Conservation (phyloP, 2,113 vertebrate genomes). For the Heterocephalus glaber region DNA sequence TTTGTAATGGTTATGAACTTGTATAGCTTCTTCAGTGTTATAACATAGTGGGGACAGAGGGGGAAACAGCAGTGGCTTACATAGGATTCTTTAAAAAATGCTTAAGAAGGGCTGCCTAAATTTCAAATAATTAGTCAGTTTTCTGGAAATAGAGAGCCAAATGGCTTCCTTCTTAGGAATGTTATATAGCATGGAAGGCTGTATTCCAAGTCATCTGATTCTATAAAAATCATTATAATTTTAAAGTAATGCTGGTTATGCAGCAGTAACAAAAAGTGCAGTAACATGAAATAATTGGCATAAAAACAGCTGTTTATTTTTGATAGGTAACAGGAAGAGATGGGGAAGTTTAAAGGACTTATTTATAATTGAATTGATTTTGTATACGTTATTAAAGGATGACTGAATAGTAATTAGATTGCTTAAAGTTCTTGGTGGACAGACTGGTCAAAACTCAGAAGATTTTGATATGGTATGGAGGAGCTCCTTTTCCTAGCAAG, state of each 20-base stretch:
- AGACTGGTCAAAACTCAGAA: neutral
- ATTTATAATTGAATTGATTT: conserved; percentile 15
- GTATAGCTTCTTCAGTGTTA: neutral
- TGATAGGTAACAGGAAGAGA: neutral
- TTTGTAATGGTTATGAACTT: neutral
- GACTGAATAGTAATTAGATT: neutral
- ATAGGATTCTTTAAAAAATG: neutral
- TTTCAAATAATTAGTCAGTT: conserved; percentile 17
- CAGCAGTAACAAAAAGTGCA: neutral
- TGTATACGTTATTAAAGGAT: neutral
- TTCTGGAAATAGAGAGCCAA: neutral
- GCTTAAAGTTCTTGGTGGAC: neutral
- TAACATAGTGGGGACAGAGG: neutral
- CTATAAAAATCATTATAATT: conserved; percentile 22
- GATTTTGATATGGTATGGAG: conserved; percentile 7
- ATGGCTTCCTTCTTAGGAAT: neutral
- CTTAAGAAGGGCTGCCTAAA: conserved; percentile 4
- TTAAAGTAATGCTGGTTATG: neutral
- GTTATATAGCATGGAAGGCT: neutral
- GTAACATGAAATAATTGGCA: neutral
- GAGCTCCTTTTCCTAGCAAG: neutral
- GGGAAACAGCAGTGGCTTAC: neutral
- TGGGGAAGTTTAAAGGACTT: neutral
- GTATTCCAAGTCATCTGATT: neutral
- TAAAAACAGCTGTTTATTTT: neutral